Base-by-base conservation (phyloP, 2,797 vertebrate genomes). In the Rhincodon typus region DNA sequence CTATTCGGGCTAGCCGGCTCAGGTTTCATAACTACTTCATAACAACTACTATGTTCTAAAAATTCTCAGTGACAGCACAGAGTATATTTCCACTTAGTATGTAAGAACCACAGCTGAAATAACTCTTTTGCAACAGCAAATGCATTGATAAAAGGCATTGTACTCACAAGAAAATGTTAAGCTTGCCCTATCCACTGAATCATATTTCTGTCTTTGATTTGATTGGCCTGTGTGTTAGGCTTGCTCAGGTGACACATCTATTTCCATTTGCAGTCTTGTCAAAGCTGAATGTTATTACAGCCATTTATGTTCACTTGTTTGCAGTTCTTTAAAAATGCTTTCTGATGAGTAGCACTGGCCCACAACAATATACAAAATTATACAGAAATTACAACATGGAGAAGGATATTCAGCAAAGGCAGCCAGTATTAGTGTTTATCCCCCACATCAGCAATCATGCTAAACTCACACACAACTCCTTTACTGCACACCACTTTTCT, bases 181-280 rank as follows among this genome's bases (percentile, higher is more conserved):
- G n/a, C 38, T 84, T 42, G 79, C 79, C 38, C 79, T 21, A 84
- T 17, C 19, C 23, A 6, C 74, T 38, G 74, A 30, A 17, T 79
- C 34, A 38, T 84, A 23, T 42, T 84, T 84, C n/a, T 42, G 38
- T n/a, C 38, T 84, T 38, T 23, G 38, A 23, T 84, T 42, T 84
- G 79, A 23, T 93, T 38, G 38, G 62, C n/a, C 38, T 93, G 66
- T 62, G 38, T 67, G 38, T 38, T 10, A 2, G 34, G 23, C 19
- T 93, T 93, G 34, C 62, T 66, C 19, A 8, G 62, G 34, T 38
- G 57, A 50, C 17, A 57, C 34, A 66, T 4, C 88, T 66, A 17
- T 91, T 91, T 66, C 88, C n/a, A 91, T 91, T 66, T 66, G 88
- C n/a, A 66, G 57, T 62, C 88, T 66, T 34, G 34, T 91, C 57